Conservation (phyloP, 2,888 invertebrate genomes). For the Thera obeliscata region DNA sequence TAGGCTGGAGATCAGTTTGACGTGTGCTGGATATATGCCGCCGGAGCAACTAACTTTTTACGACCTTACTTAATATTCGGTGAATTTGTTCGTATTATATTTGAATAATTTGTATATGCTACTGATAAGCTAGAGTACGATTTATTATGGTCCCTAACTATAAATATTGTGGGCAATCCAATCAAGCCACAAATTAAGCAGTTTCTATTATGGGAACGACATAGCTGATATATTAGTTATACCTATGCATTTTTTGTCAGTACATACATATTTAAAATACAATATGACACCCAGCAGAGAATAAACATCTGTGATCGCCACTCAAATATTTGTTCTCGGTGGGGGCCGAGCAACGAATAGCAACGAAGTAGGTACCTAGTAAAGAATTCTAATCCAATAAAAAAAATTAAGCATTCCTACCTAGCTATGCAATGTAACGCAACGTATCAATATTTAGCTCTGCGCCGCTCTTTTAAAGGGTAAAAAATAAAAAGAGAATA, state of each 20-base stretch:
- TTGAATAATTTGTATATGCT: conserved; percentile 1
- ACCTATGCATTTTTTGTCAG: too few relatives aligned
- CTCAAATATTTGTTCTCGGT: too few relatives aligned
- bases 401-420: background rate
- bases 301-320: too few relatives aligned
- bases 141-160: background rate
- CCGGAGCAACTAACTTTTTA: conserved; percentile 53
- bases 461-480: conserved; percentile 47
- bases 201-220: too few relatives aligned
- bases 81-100: conserved; percentile 31
- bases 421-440: background rate
- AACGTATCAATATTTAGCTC: conserved; percentile 14
- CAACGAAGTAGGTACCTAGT: background rate
- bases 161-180: too few relatives aligned
- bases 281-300: too few relatives aligned
- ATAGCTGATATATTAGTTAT: too few relatives aligned
- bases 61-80: conserved; percentile 45
- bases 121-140: background rate
- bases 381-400: background rate
- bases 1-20: conserved; percentile 72
- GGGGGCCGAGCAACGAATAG: too few relatives aligned
- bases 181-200: too few relatives aligned
- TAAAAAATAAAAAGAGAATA: conserved; percentile 60
- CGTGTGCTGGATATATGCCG: conserved; percentile 63
- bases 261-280: too few relatives aligned